Evolutionary conservation across 2,888 invertebrate species (phyloP).

Genomic region (Xanthia icteritia): DNA sequence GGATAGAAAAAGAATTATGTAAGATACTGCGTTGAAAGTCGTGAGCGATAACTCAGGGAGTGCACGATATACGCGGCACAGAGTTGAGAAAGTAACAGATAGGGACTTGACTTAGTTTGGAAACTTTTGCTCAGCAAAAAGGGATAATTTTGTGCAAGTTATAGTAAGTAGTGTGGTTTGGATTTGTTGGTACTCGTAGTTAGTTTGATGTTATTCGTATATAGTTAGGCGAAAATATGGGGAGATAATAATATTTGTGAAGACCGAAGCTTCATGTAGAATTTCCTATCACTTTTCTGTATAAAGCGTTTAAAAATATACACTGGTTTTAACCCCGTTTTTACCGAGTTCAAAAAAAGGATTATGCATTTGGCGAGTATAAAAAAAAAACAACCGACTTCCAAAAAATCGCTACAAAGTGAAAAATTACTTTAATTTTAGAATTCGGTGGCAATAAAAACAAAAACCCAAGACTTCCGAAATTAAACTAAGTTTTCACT

Average conservation of each 20-base stretch:
- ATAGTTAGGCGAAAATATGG: constrained; percentile 7
- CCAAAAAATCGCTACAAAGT: too few relatives aligned
- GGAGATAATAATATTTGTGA: background rate
- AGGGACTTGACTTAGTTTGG: constrained; percentile 41
- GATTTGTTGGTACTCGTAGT: constrained; percentile 16
- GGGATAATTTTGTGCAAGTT: constrained; percentile 54
- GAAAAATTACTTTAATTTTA: too few relatives aligned
- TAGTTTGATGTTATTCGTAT: constrained; percentile 21
- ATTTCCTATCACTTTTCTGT: background rate
- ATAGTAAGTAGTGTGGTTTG: constrained; percentile 32
- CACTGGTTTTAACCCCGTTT: too few relatives aligned
- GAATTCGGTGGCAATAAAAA: too few relatives aligned
- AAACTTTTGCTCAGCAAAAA: constrained; percentile 48
- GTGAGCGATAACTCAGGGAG: constrained; percentile 64
- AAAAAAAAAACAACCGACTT: too few relatives aligned
- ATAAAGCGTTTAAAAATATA: background rate
- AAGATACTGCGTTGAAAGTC: constrained; percentile 66
- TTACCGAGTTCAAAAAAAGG: too few relatives aligned
- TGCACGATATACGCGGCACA: constrained; percentile 62
- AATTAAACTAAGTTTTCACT: too few relatives aligned
- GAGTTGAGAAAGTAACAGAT: constrained; percentile 64
- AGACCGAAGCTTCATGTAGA: background rate
- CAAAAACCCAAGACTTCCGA: too few relatives aligned
- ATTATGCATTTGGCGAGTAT: too few relatives aligned
- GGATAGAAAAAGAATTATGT: constrained; percentile 53